Percentiles rank a stretch among this genome's conserved stretches.
Evolutionary conservation across 2,888 invertebrate species (phyloP).

Genomic region (Lasioglossum villosulum): DNA sequence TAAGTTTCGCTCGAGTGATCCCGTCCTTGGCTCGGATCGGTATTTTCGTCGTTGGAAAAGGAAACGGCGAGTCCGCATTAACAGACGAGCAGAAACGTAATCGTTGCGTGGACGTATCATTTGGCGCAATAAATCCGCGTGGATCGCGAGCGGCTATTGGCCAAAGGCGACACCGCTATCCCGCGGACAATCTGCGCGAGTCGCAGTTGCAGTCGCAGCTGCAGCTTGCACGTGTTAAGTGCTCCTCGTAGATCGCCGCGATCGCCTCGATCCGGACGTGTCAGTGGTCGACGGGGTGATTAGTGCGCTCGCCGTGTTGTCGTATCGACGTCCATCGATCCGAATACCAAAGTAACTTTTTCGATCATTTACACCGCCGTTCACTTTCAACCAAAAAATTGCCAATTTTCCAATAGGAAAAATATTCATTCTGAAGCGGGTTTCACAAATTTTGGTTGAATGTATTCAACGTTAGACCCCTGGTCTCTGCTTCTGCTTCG

Average conservation of each 20-base stretch:
- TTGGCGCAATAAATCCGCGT: conserved; percentile 67
- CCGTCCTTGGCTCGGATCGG: conserved; percentile 34
- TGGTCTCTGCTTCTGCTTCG: neutral
- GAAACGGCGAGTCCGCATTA: conserved; percentile 40
- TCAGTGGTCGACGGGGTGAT: conserved; percentile 25
- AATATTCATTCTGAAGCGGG: neutral
- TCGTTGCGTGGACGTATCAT: conserved; percentile 66
- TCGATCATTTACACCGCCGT: neutral
- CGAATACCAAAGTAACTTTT: neutral
- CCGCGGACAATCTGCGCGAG: conserved; percentile 34
- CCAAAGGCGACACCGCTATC: conserved; percentile 57
- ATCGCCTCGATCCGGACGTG: conserved; percentile 20
- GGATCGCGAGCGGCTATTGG: conserved; percentile 54
- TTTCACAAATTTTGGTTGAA: neutral
- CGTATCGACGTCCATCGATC: neutral
- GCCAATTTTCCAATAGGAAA: neutral
- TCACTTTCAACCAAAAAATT: neutral
- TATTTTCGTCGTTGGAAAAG: conserved; percentile 49
- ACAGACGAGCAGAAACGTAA: conserved; percentile 44
- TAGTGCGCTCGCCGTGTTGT: neutral
- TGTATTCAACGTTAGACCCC: neutral
- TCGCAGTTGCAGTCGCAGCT: conserved; percentile 64
- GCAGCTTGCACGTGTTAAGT: conserved; percentile 51
- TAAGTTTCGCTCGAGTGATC: conserved; percentile 35
- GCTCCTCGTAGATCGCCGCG: conserved; percentile 55